Base-by-base conservation (phyloP, 2,888 invertebrate species). In the Phasia obesa region DNA sequence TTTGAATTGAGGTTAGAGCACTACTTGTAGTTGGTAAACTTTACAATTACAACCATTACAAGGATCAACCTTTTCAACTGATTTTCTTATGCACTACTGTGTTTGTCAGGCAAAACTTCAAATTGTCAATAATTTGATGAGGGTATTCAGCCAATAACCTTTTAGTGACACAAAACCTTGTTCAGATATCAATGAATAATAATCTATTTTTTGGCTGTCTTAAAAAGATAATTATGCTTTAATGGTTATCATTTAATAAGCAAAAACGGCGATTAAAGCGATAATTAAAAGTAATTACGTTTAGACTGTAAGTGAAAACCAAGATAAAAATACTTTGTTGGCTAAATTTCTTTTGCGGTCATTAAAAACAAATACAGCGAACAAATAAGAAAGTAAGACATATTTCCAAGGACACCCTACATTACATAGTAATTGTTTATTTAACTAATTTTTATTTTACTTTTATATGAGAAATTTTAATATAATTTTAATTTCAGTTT, bases 101-200 rank as follows among this genome's bases (percentile, higher is more conserved):
- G 19, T 25, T 65, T 15, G 17, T 23, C 23, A 15, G 38, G 17
- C 4, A 7, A 35, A 62, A 65, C 19, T 9, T 65, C 21, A 5
- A 53, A 31, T 35, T 57, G 74, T 49, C 25, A 65, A 13, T 42
- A 49, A 59, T 59, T 49, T 67, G 76, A 76, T 67, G 23, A 65
- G 21, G 75, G 49, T 47, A 47, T 31, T 59, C 17, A 11, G 13
- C 13, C 21, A 17, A 25, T 13, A 53, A 42, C 13, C 13, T 55
- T 51, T 55, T 42, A 25, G 27, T 17, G 15, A 15, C 15, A 35
- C 11, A 42, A 42, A 42, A 42, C 13, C 15, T n/a, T 2, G 15
- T n/a, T 13, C 13, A 42, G 4, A n/a, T 35, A 35, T 31, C 4
- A 7, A 5, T 1, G 31, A 9, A 31, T 5, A 31, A 31, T 35